These are phyloP conservation scores for Mixornis gularis DNA, from an alignment of 2,113 vertebrate genomes.

Conservation along the genomic window DNA sequence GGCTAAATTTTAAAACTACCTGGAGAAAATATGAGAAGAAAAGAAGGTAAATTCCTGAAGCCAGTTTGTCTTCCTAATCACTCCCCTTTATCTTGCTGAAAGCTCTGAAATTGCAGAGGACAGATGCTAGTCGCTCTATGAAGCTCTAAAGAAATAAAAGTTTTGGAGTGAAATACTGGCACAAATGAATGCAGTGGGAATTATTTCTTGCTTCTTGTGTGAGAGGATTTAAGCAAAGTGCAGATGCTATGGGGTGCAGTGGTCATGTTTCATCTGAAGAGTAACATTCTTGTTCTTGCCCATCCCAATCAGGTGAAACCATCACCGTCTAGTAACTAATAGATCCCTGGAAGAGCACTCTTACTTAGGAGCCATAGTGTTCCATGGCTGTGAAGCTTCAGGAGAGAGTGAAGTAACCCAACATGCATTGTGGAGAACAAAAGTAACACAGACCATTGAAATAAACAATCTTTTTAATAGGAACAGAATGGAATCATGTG, in stretches of 20 bases:
- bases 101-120: background rate
- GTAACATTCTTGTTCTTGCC: background rate
- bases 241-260: background rate
- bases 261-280: background rate
- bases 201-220: background rate
- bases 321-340: background rate
- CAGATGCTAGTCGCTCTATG: background rate
- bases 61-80: background rate
- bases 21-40: background rate
- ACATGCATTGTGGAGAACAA: background rate
- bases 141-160: background rate
- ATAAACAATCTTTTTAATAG: background rate
- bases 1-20: background rate
- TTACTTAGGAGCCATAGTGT: background rate
- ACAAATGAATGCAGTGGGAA: background rate
- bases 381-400: background rate
- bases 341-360: background rate
- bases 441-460: background rate
- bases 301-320: background rate
- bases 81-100: background rate
- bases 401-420: background rate
- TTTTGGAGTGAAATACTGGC: background rate
- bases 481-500: background rate
- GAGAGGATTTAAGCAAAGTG: background rate
- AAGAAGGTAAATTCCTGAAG: background rate